Evolutionary conservation across 2,888 invertebrate species (phyloP), one percentile per base, ranked within the genome.

Genomic region (Desoria tigrina): DNA sequence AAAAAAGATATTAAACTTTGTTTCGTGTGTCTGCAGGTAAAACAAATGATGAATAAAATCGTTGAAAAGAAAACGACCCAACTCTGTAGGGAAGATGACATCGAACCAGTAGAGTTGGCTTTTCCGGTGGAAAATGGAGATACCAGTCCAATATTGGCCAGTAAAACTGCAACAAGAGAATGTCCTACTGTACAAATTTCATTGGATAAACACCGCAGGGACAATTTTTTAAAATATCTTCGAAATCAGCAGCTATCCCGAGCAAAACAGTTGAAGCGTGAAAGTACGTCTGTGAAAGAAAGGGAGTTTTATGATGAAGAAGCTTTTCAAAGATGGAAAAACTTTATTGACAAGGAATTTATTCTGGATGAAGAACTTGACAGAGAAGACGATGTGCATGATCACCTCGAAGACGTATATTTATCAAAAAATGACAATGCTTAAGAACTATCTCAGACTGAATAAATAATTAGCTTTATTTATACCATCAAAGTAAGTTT

Each of bases 141-240:
- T 21, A 49, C n/a, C n/a, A n/a, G n/a, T n/a, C n/a, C n/a, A n/a
- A n/a, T n/a, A n/a, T n/a, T n/a, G n/a, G n/a, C n/a, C n/a, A n/a
- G n/a, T n/a, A n/a, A n/a, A n/a, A n/a, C n/a, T n/a, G n/a, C n/a
- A n/a, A n/a, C n/a, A n/a, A n/a, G n/a, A n/a, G n/a, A n/a, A n/a
- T n/a, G n/a, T 32, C 32, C 11, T 7, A 32, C 32, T 32, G 6
- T 7, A 11, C 32, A 32, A 32, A 11, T 32, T 32, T n/a, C n/a
- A n/a, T n/a, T n/a, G n/a, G 32, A 45, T 3, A 45, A 45, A 21
- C 45, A 45, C 4, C 23, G 45, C 7, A 32, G 56, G 27, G 53
- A 49, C 14, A 59, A 68, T 37, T 74, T 74, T 61, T 3, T 66
- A 1, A 63, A 68, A 23, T 73, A 69, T 56, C 37, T 73, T 1